phyloP scores from a whole-genome alignment of 2,797 vertebrate species.

The Ctenopoma multispine region DNA sequence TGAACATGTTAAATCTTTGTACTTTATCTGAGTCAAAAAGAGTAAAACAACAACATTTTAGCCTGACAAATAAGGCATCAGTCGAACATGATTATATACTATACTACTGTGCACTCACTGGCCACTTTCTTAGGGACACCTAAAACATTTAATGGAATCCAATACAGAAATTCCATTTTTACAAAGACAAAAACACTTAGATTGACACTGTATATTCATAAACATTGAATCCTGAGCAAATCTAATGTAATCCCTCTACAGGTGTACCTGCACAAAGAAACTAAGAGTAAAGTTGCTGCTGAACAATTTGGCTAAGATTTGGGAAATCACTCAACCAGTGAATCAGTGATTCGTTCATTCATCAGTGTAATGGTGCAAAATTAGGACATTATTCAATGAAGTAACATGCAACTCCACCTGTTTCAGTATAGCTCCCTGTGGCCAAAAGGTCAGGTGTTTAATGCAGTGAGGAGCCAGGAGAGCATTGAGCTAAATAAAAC shows the following conservation, averaged over 20 bases:
- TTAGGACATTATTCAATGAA: conserved; percentile 22
- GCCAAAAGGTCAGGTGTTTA: conserved; percentile 78
- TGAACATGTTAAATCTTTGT: too few species aligned
- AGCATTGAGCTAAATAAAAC: conserved; percentile 83
- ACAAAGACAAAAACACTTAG: neutral
- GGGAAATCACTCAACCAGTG: neutral
- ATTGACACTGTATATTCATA: too few species aligned
- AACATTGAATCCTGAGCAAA: too few species aligned
- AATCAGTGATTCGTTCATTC: neutral
- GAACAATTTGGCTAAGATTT: neutral
- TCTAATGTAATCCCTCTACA: neutral
- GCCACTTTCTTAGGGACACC: neutral
- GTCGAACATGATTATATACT: too few species aligned
- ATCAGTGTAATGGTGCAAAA: conserved; percentile 15
- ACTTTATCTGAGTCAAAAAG: too few species aligned
- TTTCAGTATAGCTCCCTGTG: conserved; percentile 70
- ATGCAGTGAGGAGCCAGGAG: conserved; percentile 60
- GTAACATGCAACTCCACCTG: conserved; percentile 33
- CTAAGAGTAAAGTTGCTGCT: neutral
- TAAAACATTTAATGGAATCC: neutral
- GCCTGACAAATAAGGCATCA: too few species aligned
- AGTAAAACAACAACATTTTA: too few species aligned
- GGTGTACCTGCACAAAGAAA: neutral
- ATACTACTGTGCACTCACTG: too few species aligned
- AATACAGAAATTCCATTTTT: neutral